Percentiles rank a stretch among this genome's conserved stretches.
Evolutionary conservation across 2,888 invertebrate genomes (phyloP).

Genomic region (Eilema sororculum): DNA sequence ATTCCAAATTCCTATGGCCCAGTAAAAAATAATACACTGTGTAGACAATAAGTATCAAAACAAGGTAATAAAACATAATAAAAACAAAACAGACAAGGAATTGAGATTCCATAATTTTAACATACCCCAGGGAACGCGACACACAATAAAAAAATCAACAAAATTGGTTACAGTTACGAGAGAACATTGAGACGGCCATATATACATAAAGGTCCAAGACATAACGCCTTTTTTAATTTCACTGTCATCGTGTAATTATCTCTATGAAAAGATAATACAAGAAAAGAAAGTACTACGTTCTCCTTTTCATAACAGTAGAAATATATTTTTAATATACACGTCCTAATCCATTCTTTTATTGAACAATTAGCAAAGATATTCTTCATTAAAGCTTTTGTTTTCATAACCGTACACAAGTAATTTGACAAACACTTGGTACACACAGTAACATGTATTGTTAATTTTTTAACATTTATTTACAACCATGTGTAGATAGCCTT

Average conservation of each 20-base stretch:
- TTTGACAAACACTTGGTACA: neutral
- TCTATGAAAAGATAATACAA: no score
- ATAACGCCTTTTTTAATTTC: neutral
- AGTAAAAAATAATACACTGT: neutral
- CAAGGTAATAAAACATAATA: neutral
- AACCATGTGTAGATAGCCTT: neutral
- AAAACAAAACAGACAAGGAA: no score
- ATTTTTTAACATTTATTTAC: neutral
- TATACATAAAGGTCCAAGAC: neutral
- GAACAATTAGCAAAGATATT: neutral
- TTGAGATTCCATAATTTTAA: no score
- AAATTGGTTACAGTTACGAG: neutral
- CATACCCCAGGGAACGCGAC: no score
- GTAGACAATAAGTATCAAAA: neutral
- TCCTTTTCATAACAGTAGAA: neutral
- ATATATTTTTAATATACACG: neutral
- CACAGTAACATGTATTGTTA: conserved; percentile 1
- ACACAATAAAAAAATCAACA: neutral
- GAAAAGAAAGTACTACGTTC: neutral
- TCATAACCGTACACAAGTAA: neutral
- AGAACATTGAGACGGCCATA: neutral
- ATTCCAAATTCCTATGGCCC: neutral
- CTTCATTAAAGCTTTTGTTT: conserved; percentile 5
- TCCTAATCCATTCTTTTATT: neutral
- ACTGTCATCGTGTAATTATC: neutral